Conservation (phyloP, 2,888 invertebrate genomes). For the Tiliacea aurago region DNA sequence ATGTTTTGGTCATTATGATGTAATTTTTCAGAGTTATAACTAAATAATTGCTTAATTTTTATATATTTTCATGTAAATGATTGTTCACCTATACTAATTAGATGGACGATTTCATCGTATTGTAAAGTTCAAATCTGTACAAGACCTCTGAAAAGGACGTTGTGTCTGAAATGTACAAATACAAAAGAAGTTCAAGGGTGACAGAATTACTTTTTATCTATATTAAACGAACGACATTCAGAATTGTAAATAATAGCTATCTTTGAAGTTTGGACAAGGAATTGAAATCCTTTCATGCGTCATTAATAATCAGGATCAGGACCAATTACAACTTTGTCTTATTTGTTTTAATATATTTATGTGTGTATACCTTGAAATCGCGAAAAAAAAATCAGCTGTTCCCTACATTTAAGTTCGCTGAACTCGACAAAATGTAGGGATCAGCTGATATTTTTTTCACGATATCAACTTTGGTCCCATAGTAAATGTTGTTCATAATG, state of each 20-base stretch:
- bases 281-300: neutral
- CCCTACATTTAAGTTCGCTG: no score
- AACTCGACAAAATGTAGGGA: no score
- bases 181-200: constrained; percentile 41
- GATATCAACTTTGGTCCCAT: no score
- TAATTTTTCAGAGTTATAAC: constrained; percentile 21
- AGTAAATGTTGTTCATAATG: no score
- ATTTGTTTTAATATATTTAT: no score
- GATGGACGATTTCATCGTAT: constrained; percentile 20
- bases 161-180: constrained; percentile 20
- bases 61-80: constrained; percentile 3
- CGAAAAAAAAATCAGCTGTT: no score
- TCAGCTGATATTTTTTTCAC: no score
- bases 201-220: neutral
- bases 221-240: constrained; percentile 2
- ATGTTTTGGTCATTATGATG: constrained; percentile 15
- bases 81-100: constrained; percentile 29
- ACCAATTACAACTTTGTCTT: no score
- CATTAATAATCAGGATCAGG: neutral
- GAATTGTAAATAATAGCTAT: neutral
- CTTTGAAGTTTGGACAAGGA: neutral
- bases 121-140: constrained; percentile 22
- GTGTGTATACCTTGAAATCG: no score
- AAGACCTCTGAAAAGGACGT: constrained; percentile 13
- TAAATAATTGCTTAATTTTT: neutral